Conservation (phyloP, 1,140 invertebrate species). For the Cyphomyrmex costatus region DNA sequence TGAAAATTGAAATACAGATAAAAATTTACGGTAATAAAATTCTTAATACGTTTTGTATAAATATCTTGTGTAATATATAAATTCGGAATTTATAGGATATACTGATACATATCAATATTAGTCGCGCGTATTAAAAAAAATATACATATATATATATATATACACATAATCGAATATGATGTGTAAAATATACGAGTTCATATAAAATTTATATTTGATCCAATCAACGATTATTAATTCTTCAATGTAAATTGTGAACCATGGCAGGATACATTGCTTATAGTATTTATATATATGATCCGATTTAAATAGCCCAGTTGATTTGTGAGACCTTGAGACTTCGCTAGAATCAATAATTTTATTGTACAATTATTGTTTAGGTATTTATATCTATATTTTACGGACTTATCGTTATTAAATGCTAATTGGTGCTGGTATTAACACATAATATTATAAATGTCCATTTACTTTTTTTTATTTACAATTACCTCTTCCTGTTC, state of each 20-base stretch:
- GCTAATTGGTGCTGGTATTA: slow-evolving; percentile 85
- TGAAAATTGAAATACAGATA: not conserved
- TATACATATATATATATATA: slow-evolving; percentile 2
- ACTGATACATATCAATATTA: slow-evolving; percentile 74
- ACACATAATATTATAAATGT: slow-evolving; percentile 69
- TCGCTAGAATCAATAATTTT: slow-evolving; percentile 75
- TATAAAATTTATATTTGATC: slow-evolving; percentile 53
- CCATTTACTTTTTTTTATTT: slow-evolving; percentile 63
- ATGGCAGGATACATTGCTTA: slow-evolving; percentile 53
- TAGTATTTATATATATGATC: slow-evolving; percentile 59
- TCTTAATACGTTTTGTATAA: slow-evolving; percentile 13
- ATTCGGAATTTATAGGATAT: slow-evolving; percentile 5
- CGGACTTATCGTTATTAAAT: slow-evolving; percentile 83
- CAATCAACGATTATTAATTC: slow-evolving; percentile 61
- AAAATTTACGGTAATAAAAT: not conserved
- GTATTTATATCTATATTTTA: slow-evolving; percentile 80
- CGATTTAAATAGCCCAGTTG: slow-evolving; percentile 58
- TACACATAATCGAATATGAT: slow-evolving; percentile 36
- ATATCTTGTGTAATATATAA: slow-evolving; percentile 10
- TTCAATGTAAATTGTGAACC: slow-evolving; percentile 60
- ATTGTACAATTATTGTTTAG: slow-evolving; percentile 79
- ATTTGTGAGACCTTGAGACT: slow-evolving; percentile 71
- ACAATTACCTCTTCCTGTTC: slow-evolving; percentile 42
- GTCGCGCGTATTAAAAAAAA: slow-evolving; percentile 59
- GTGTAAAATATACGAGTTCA: slow-evolving; percentile 45